These are phyloP conservation scores for Pemphigus obesinymphae DNA, from an alignment of 1,140 invertebrate species.

Conservation along the genomic window DNA sequence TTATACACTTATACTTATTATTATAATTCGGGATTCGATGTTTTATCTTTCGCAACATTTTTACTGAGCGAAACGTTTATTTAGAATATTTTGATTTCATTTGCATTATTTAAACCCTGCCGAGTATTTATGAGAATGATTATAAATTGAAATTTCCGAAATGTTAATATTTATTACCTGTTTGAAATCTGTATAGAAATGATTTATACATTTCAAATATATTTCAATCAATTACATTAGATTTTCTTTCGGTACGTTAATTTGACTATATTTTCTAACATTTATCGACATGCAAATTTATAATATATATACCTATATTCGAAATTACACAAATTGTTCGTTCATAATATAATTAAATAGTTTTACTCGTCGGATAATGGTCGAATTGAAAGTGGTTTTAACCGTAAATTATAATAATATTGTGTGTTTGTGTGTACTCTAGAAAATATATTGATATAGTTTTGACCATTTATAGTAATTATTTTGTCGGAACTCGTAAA, in stretches of 20 bases:
- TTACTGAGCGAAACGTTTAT: background rate
- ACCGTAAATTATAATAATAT: background rate
- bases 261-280: background rate
- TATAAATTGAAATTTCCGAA: background rate
- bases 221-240: background rate
- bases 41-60: background rate
- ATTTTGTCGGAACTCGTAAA: background rate
- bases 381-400: background rate
- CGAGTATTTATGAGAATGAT: background rate
- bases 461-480: background rate
- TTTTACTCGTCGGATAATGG: background rate
- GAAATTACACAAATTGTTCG: background rate
- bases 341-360: background rate
- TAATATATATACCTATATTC: background rate
- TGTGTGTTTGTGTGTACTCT: no score
- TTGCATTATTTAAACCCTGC: background rate
- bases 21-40: background rate
- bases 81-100: slow-evolving; percentile 6
- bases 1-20: no score
- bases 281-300: background rate
- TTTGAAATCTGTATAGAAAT: background rate
- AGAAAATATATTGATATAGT: background rate
- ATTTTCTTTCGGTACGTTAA: background rate
- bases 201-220: background rate
- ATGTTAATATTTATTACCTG: background rate